These are phyloP conservation scores for Podiceps cristatus DNA, from an alignment of 2,113 vertebrate species.

Conservation along the genomic window DNA sequence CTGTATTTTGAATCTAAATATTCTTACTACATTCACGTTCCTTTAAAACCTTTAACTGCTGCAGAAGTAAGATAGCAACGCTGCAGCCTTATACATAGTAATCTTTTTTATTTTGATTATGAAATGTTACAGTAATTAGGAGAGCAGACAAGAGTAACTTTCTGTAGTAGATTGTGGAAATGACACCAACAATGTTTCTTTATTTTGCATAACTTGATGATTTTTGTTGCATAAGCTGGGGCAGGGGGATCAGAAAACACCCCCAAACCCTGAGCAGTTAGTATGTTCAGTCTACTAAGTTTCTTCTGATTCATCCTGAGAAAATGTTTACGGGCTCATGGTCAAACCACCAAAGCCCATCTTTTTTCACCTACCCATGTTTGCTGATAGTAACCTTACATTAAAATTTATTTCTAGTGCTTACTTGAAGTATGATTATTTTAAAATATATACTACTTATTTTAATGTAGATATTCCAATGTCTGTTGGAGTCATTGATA, in stretches of 20 bases:
- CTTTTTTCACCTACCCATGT: neutral
- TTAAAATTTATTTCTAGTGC: neutral
- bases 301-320: neutral
- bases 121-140: neutral
- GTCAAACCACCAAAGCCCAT: neutral
- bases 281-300: neutral
- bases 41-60: neutral
- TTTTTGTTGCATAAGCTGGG: neutral
- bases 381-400: neutral
- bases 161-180: neutral
- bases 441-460: neutral
- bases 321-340: neutral
- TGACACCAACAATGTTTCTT: neutral
- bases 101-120: neutral
- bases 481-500: conserved; percentile 87
- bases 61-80: neutral
- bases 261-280: neutral
- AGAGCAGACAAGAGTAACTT: neutral
- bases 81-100: neutral
- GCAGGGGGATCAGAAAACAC: neutral
- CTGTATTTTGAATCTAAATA: neutral
- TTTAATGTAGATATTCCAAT: conserved; percentile 84
- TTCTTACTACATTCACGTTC: neutral
- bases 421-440: neutral
- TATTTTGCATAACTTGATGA: accelerated